These are phyloP conservation scores for Enoplolaimus lenunculus DNA, from an alignment of 2,888 invertebrate genomes.

Conservation along the genomic window DNA sequence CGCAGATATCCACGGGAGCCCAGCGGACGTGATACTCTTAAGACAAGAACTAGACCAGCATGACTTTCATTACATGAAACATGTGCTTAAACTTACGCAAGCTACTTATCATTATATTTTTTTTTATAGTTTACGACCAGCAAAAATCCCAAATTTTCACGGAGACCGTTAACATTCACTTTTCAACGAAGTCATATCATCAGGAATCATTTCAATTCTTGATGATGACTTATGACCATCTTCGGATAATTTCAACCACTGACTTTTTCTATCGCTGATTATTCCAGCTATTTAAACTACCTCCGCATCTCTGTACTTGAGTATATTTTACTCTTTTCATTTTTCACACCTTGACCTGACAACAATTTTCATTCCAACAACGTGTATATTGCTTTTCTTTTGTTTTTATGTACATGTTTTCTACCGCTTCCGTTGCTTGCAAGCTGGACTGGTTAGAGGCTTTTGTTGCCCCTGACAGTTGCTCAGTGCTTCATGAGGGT, in stretches of 20 bases:
- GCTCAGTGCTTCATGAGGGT: background rate
- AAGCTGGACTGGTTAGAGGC: background rate
- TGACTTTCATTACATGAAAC: too few relatives aligned
- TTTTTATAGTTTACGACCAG: slow-evolving; percentile 1
- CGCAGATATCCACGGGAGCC: too few relatives aligned
- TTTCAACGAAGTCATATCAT: background rate
- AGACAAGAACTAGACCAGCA: too few relatives aligned
- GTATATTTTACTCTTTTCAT: background rate
- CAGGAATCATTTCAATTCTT: slow-evolving; percentile 11
- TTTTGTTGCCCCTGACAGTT: background rate
- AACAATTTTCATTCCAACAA: too few relatives aligned
- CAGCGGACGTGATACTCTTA: too few relatives aligned
- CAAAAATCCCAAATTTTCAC: slow-evolving; percentile 21
- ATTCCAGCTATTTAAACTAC: background rate
- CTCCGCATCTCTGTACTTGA: background rate
- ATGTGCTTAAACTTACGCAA: too few relatives aligned
- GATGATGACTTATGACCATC: background rate
- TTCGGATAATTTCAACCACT: background rate
- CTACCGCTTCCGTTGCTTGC: background rate
- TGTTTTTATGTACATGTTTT: too few relatives aligned
- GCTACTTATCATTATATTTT: too few relatives aligned
- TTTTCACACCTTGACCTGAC: background rate
- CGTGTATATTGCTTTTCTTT: too few relatives aligned
- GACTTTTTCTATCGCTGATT: background rate
- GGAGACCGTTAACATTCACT: background rate